phyloP scores from a whole-genome alignment of 23 tunicate species.

The Oikopleura dioica region DNA sequence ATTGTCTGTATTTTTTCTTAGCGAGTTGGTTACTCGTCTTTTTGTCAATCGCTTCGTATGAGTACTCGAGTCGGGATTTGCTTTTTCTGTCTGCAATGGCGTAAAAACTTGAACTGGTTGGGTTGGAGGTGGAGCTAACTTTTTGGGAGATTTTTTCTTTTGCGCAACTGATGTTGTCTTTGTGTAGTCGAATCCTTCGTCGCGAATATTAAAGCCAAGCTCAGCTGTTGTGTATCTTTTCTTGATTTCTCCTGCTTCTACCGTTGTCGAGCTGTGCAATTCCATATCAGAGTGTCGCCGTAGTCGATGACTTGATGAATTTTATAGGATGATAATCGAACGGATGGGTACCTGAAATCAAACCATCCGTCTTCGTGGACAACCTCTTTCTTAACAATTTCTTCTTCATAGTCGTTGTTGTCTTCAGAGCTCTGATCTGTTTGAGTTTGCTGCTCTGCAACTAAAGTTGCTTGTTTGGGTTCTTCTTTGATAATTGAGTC shows the following conservation, averaged over 20 bases:
- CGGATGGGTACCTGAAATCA: slow-evolving; percentile 1
- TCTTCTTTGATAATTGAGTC: too few species aligned
- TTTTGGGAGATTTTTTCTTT: background rate
- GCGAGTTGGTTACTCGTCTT: too few species aligned
- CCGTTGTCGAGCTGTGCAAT: background rate
- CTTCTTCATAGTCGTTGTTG: background rate
- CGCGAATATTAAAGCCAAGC: background rate
- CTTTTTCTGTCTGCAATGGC: too few species aligned
- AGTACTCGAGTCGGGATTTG: too few species aligned
- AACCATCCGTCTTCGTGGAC: background rate
- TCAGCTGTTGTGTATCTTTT: background rate
- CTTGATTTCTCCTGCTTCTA: background rate
- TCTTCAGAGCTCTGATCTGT: too few species aligned
- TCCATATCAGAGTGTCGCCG: background rate
- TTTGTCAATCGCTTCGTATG: too few species aligned
- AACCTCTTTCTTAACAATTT: background rate
- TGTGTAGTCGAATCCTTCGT: background rate
- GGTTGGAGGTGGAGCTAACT: background rate
- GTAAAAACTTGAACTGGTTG: too few species aligned
- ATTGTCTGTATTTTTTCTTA: too few species aligned
- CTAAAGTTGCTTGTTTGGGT: too few species aligned
- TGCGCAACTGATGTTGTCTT: background rate
- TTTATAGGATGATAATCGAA: too few species aligned
- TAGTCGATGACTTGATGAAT: too few species aligned
- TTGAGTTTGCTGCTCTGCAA: too few species aligned